A percentile compares a stretch with the other conserved stretches of the same genome.
Evolutionary conservation across 2,113 vertebrate species (phyloP).

Genomic region (Oxyura jamaicensis): DNA sequence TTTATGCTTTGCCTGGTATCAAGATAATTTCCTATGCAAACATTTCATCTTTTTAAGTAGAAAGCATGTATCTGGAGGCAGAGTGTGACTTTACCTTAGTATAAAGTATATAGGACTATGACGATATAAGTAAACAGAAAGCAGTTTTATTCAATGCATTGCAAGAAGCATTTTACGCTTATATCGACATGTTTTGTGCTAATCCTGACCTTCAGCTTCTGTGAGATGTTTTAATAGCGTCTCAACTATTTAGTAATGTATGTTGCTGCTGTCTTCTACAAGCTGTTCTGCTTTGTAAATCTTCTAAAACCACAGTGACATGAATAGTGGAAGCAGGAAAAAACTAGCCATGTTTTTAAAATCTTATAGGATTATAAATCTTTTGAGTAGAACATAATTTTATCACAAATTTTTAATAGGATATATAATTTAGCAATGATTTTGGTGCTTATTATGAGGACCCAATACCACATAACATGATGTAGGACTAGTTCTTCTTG

Average conservation of each 20-base stretch:
- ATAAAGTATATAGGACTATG: rapidly evolving
- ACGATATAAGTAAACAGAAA: neutral
- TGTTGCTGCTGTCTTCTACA: neutral
- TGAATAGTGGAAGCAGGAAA: neutral
- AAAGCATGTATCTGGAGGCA: neutral
- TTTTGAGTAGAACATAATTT: neutral
- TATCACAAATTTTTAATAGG: neutral
- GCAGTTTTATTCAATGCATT: neutral
- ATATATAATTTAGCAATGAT: neutral
- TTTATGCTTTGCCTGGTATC: neutral
- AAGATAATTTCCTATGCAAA: neutral
- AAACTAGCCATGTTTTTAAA: neutral
- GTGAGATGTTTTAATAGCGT: neutral
- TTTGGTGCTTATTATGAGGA: neutral
- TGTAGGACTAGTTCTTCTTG: neutral
- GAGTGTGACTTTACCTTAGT: neutral
- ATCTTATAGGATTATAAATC: no score
- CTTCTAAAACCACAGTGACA: neutral
- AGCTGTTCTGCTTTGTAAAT: neutral
- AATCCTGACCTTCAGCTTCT: neutral
- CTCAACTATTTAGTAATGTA: neutral
- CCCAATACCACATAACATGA: neutral
- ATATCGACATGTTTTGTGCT: neutral
- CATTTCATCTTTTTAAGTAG: neutral
- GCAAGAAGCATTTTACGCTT: neutral